Evolutionary conservation across 1,140 invertebrate species (phyloP), one percentile per base, ranked within the genome.

Genomic region (Scaptomyza graminum): DNA sequence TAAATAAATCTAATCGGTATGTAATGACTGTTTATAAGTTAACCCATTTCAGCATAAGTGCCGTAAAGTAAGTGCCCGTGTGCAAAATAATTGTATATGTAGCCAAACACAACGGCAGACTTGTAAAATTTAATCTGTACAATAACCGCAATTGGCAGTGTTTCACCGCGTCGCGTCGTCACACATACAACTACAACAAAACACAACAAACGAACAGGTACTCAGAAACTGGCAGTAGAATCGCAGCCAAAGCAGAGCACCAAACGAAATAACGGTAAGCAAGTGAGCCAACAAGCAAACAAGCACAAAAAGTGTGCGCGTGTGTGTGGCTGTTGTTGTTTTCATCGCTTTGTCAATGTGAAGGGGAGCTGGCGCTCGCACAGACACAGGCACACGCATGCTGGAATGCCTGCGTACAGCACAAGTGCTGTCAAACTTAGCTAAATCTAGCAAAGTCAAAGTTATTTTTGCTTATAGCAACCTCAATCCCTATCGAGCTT

Each of bases 121-220:
- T 41, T 41, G 37, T 0, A n/a, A n/a, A 41, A 41, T 41, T 41
- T n/a, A 2, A 41, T 5, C 5, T 41, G 9, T 12, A 22, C 18
- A 22, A 22, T 22, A 3, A 28, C 28, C 28, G 31, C 18, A 13
- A 16, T 13, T 43, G 6, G 11, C 6, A 41, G 6, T 28, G 13
- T 11, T 18, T 8, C 7, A n/a, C 12, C 37, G 49, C 15, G 12
- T n/a, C 16, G 37, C 39, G 16, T 50, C 15, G 46, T 72, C 50
- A 81, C 79, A 78, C 78, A 77, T 63, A 79, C 62, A 82, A 70
- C 69, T 71, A 79, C 64, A 79, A 84, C 80, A 79, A 79, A 72
- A 76, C 76, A 69, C 72, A 69, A 65, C 54, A 47, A 47, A 46
- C 13, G 81, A 83, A 76, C 80, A 83, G 80, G 80, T 63, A 67